Evolutionary conservation across 2,797 vertebrate genomes (phyloP), one percentile per base, ranked within the genome.

Genomic region (Acipenser transmontanus): DNA sequence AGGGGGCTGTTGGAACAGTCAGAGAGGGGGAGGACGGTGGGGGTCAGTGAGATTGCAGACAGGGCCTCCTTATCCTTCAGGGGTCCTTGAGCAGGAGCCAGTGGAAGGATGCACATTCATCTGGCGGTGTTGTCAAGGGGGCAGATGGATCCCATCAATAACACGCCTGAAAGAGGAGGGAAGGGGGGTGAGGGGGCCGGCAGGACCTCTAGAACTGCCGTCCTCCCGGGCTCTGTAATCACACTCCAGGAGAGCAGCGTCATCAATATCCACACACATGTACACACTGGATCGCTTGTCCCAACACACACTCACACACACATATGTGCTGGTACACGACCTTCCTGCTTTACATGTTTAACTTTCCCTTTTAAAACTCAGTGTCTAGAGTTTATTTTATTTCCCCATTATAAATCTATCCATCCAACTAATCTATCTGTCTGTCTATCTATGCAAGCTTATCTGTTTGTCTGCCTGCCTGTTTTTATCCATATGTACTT

Each of bases 111-210:
- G 87, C 69, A 34, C 86, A 89, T 91, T 91, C 82, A 91, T 92
- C 85, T 91, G 82, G 78, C 77, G 69, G 78, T 50, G 73, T 84
- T 89, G 88, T 89, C 85, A 84, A 77, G 79, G 79, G 76, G 84
- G 86, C 74, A 86, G 85, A 89, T 85, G 88, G 83, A 89, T 87
- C 87, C 81, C 88, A 91, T 92, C 87, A 91, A 91, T 93, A 91
- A 91, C 81, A 79, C 75, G 78, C 76, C 65, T 70, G 76, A 75
- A 34, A 34, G 34, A 34, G 34, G 34, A 34, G 34, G 34, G 34
- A 34, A 34, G 4, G 81, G 72, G 70, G 83, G 84, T 87, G 90
- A 89, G 85, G 86, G 85, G 78, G 78, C 82, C 72, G 73, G 59
- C 47, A 64, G 68, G 66, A 59, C 20, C 34, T 34, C 4, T 34